A percentile compares a stretch with the other conserved stretches of the same genome.
Conservation (phyloP, 2,113 vertebrate genomes). For the Ciconia stormi region DNA sequence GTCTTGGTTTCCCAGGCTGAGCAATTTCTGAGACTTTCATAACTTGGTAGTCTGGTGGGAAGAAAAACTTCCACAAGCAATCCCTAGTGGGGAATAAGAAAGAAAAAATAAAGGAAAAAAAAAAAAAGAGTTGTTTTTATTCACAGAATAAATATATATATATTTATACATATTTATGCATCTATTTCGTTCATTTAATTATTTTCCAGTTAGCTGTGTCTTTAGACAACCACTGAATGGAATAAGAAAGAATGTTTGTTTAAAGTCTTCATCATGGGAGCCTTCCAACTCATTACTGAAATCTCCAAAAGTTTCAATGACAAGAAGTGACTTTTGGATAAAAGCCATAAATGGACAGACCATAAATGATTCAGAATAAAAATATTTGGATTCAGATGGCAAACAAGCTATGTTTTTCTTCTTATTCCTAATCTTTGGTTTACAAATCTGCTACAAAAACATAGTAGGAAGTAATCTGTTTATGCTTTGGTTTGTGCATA, state of each 20-base stretch:
- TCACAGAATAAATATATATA: neutral
- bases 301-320: neutral
- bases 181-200: neutral
- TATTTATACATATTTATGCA: neutral
- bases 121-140: neutral
- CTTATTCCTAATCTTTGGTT: neutral
- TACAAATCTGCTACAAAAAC: neutral
- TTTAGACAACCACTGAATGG: neutral
- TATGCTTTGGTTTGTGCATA: neutral
- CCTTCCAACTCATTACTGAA: neutral
- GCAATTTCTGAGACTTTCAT: slow-evolving; percentile 91
- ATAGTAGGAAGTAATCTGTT: neutral
- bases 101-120: neutral
- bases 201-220: neutral
- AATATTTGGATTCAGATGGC: neutral
- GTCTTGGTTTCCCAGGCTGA: slow-evolving; percentile 87
- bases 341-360: neutral
- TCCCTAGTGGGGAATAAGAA: slow-evolving; percentile 76
- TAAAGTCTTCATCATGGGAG: neutral
- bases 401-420: neutral
- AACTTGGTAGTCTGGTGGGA: slow-evolving; percentile 94
- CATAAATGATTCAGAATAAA: neutral
- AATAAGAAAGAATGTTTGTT: neutral
- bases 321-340: neutral
- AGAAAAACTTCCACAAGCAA: slow-evolving; percentile 97